These are phyloP conservation scores for Galerucella calmariensis DNA, from an alignment of 2,888 invertebrate genomes.

Conservation along the genomic window DNA sequence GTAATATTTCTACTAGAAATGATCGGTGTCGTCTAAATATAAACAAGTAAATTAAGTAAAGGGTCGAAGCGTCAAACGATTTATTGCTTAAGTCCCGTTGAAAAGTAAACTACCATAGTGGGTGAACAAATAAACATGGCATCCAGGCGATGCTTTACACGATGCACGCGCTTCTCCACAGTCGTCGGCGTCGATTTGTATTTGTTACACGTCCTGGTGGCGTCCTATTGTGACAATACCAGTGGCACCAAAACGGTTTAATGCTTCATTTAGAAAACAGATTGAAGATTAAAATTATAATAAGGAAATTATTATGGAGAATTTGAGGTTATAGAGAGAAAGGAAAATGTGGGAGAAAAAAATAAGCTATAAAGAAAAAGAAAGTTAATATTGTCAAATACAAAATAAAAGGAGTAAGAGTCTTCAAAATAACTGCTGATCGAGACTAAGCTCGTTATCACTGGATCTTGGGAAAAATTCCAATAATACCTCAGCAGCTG, in stretches of 20 bases:
- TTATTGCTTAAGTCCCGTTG: constrained; percentile 58
- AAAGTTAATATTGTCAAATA: too few species aligned
- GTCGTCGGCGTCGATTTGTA: constrained; percentile 51
- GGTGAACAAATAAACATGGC: constrained; percentile 57
- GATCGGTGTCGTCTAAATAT: constrained; percentile 37
- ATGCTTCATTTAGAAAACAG: neutral
- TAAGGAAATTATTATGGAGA: too few species aligned
- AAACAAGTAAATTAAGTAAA: constrained; percentile 33
- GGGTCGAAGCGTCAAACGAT: constrained; percentile 54
- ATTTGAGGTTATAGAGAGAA: too few species aligned
- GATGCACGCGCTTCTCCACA: constrained; percentile 44
- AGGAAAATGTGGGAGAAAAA: too few species aligned
- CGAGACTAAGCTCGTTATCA: too few species aligned
- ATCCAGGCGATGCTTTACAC: constrained; percentile 54
- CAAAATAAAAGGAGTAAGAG: too few species aligned
- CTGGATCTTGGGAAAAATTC: too few species aligned
- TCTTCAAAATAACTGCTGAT: too few species aligned
- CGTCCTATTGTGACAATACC: constrained; percentile 52
- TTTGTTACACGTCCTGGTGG: constrained; percentile 49
- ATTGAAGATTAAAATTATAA: neutral
- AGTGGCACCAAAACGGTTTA: constrained; percentile 41
- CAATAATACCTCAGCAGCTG: too few species aligned
- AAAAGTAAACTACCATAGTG: constrained; percentile 57
- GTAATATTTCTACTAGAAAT: constrained; percentile 16
- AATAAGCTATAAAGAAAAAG: too few species aligned